A percentile compares a stretch with the other conserved stretches of the same genome.
Conservation (phyloP, 2,113 vertebrate species). For the Columba janthina region DNA sequence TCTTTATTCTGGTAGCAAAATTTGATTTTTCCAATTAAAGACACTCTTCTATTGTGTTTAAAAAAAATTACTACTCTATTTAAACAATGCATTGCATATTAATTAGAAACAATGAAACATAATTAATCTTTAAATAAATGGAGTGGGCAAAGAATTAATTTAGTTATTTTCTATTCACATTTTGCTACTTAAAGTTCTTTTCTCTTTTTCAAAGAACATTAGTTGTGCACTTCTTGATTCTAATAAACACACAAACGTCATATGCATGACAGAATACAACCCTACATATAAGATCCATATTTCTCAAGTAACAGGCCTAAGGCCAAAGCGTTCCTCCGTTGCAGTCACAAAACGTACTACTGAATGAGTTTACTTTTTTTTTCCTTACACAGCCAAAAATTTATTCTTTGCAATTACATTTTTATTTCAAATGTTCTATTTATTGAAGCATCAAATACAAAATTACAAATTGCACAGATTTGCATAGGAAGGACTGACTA, state of each 20-base stretch:
- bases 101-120: background rate
- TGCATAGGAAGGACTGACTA: background rate
- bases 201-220: background rate
- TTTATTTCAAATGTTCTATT: background rate
- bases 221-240: background rate
- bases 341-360: background rate
- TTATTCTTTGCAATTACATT: background rate
- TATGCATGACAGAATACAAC: background rate
- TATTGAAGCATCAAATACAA: background rate
- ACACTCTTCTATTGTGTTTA: background rate
- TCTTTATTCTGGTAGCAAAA: background rate
- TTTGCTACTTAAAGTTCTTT: background rate
- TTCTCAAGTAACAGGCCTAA: background rate
- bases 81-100: background rate
- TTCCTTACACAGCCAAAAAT: background rate
- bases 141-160: background rate
- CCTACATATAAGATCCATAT: background rate
- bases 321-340: background rate
- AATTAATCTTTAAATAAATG: background rate
- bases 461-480: background rate
- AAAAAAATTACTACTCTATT: background rate
- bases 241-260: background rate
- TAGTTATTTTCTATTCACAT: background rate
- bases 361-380: background rate
- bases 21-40: background rate